phyloP scores from a whole-genome alignment of 1,140 invertebrate genomes.

The Ostrea edulis region DNA sequence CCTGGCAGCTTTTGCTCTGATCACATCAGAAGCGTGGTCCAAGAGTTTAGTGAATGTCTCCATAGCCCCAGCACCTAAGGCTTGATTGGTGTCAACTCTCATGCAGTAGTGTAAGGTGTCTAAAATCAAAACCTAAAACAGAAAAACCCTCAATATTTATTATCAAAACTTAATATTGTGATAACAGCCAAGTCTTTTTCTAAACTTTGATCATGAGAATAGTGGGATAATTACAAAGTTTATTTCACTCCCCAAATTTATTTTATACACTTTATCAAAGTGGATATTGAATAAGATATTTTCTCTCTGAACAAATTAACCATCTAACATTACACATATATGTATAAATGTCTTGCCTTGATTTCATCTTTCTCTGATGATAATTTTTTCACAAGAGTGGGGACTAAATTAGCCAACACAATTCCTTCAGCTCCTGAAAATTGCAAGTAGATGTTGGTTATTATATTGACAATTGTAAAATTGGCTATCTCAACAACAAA shows the following conservation, averaged over 20 bases:
- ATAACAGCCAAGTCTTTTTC: too few relatives aligned
- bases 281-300: too few relatives aligned
- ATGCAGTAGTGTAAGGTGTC: constrained; percentile 80
- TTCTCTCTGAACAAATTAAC: too few relatives aligned
- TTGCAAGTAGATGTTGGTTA: too few relatives aligned
- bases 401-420: constrained; percentile 74
- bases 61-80: constrained; percentile 76
- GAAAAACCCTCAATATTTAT: not conserved
- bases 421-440: constrained; percentile 76
- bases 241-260: too few relatives aligned
- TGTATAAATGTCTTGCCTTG: constrained; percentile 65
- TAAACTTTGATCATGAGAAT: too few relatives aligned
- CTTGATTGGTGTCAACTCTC: constrained; percentile 75
- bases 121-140: constrained; percentile 74
- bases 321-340: not conserved
- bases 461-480: too few relatives aligned
- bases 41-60: constrained; percentile 75
- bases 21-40: constrained; percentile 66
- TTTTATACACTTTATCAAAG: too few relatives aligned
- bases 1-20: constrained; percentile 77
- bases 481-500: too few relatives aligned
- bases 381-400: constrained; percentile 76
- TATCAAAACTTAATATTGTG: not conserved
- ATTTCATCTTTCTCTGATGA: constrained; percentile 77
- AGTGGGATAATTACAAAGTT: too few relatives aligned